Percentiles rank a stretch among this genome's conserved stretches.
These are phyloP conservation scores for Eupithecia pulchellata DNA, from an alignment of 2,888 invertebrate genomes.

Conservation along the genomic window DNA sequence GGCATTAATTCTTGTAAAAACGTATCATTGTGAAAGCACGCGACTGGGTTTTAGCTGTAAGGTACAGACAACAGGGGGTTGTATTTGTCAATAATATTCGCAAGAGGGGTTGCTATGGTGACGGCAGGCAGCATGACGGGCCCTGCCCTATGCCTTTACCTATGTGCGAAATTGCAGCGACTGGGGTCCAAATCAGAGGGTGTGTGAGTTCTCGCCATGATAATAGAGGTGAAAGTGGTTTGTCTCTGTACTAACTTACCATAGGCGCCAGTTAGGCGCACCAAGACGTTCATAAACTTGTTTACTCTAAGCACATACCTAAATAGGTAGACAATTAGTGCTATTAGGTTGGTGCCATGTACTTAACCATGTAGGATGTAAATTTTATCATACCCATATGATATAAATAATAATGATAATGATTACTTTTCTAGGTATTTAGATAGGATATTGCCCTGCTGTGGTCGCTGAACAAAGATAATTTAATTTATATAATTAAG, in stretches of 20 bases:
- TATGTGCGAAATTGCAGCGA: conserved; percentile 62
- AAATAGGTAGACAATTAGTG: background rate
- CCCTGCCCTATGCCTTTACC: conserved; percentile 65
- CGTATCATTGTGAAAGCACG: conserved; percentile 70
- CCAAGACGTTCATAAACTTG: conserved; percentile 6
- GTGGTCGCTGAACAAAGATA: background rate
- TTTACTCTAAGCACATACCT: conserved; percentile 5
- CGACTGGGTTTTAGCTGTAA: conserved; percentile 47
- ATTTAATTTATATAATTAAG: background rate
- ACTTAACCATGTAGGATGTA: background rate
- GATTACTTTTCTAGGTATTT: too few relatives aligned
- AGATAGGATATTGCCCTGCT: background rate
- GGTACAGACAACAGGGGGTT: conserved; percentile 39
- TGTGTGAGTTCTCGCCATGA: background rate
- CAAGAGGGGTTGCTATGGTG: conserved; percentile 78
- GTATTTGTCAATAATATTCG: conserved; percentile 76
- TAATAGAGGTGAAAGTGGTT: conserved; percentile 28
- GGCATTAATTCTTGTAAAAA: conserved; percentile 71
- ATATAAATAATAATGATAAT: background rate
- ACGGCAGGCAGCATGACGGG: conserved; percentile 64
- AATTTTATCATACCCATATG: conserved; percentile 1
- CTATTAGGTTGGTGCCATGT: background rate
- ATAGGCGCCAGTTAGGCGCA: conserved; percentile 10
- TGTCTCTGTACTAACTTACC: background rate
- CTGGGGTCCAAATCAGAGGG: conserved; percentile 15